phyloP scores from a whole-genome alignment of 2,888 invertebrate species.

The Drosophila birchii region DNA sequence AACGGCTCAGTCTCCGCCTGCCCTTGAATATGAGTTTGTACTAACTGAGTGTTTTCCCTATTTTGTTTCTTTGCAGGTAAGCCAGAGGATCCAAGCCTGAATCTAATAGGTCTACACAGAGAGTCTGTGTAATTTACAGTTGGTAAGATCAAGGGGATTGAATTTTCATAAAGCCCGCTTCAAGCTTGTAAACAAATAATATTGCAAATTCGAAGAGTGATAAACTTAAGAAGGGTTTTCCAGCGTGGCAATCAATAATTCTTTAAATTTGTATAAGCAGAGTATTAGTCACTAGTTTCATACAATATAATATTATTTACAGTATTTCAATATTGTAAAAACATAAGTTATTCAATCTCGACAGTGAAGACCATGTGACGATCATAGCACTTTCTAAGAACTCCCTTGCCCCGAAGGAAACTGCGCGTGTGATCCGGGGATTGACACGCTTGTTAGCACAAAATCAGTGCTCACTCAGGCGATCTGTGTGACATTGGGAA shows the following conservation, averaged over 20 bases:
- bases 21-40: conserved; percentile 18
- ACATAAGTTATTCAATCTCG: background rate
- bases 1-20: conserved; percentile 3
- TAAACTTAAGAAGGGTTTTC: too few species aligned
- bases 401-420: background rate
- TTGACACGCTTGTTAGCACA: conserved; percentile 61
- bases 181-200: too few species aligned
- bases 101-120: background rate
- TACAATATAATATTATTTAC: too few species aligned
- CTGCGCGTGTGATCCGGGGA: conserved; percentile 63
- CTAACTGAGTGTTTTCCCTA: background rate
- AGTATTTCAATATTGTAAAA: background rate
- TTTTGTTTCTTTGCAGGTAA: conserved; percentile 29
- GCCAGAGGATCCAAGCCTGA: background rate
- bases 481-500: conserved; percentile 51
- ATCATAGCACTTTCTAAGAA: conserved; percentile 4
- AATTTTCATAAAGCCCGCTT: too few species aligned
- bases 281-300: too few species aligned
- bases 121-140: background rate
- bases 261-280: too few species aligned
- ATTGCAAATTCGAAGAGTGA: too few species aligned
- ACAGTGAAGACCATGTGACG: background rate
- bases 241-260: too few species aligned
- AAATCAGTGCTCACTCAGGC: conserved; percentile 14
- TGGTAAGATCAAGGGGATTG: background rate